Base-by-base conservation (phyloP, 2,797 vertebrate species). In the Hypotaenidia okinawae region DNA sequence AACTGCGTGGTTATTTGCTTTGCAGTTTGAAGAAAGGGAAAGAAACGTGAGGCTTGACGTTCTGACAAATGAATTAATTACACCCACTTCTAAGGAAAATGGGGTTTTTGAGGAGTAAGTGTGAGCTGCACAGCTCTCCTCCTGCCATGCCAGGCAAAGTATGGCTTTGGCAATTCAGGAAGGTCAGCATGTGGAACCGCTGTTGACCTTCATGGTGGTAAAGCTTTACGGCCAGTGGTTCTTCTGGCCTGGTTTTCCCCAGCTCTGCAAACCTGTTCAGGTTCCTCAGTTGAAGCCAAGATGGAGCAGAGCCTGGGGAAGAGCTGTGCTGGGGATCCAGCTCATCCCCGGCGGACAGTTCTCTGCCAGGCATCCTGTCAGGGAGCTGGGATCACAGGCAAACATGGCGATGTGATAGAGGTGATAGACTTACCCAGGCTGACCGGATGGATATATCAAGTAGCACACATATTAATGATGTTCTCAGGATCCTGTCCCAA, bases 381-480 rank as follows among this genome's bases (percentile, higher is more conserved):
- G 2, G 47, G 70, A 69, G 62, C 62, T 86, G 32, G 35, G 87
- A 57, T 76, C 79, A 4, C 49, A 12, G 90, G 66, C 55, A 62
- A 82, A 2, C 8, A 7, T 25, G 77, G 8, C 18, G 18, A 19
- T 45, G 43, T 45, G 43, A 45, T 45, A 45, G 43, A 45, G 18
- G 43, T 45, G 43, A 19, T 45, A 45, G 68, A n/a, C 41, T 93
- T 52, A 89, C 76, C 78, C 66, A 49, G 64, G 57, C 88, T 76
- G 88, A 63, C 88, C 74, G 76, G 14, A 83, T 54, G 80, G 84
- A 16, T 95, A 85, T 82, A 52, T 80, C 81, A 74, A 80, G 64
- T 63, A 87, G 5, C 72, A 66, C 54, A 32, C 79, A 61, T 90
- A 89, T 92, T 93, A 89, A 67, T 66, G 33, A 75, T 75, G 76